Evolutionary conservation across 2,113 vertebrate genomes (phyloP).

Genomic region (Campylomormyrus numenius): DNA sequence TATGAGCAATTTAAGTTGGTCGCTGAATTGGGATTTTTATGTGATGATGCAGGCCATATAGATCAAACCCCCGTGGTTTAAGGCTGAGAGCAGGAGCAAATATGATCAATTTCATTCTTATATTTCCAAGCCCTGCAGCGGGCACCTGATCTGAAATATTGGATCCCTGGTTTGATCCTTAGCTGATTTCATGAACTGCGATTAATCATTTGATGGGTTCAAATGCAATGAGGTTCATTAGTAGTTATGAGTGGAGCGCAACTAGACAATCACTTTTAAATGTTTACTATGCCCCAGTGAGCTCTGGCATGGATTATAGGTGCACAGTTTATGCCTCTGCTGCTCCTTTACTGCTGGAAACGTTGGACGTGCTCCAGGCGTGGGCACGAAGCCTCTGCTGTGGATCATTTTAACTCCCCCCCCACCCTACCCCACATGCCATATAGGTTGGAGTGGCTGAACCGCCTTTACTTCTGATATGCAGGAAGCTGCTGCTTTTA

Average conservation of each 20-base stretch:
- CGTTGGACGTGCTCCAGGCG: not conserved
- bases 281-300: not conserved
- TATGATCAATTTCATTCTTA: not conserved
- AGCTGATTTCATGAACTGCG: not conserved
- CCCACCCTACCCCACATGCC: not conserved
- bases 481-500: not conserved
- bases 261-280: not conserved
- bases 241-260: not conserved
- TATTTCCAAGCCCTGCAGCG: not conserved
- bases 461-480: not conserved
- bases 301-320: not conserved
- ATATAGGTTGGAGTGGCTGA: not conserved
- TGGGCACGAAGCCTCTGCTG: not conserved
- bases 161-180: not conserved
- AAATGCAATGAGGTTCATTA: constrained; percentile 3
- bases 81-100: not conserved
- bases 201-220: not conserved
- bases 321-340: not conserved
- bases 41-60: not conserved
- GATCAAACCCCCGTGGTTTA: not conserved
- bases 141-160: not conserved
- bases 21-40: not conserved
- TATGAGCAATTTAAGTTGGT: not conserved
- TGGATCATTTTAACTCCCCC: not conserved
- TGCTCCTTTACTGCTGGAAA: constrained; percentile 17